Conservation (phyloP, 1,140 invertebrate species). For the Cydia splendana region DNA sequence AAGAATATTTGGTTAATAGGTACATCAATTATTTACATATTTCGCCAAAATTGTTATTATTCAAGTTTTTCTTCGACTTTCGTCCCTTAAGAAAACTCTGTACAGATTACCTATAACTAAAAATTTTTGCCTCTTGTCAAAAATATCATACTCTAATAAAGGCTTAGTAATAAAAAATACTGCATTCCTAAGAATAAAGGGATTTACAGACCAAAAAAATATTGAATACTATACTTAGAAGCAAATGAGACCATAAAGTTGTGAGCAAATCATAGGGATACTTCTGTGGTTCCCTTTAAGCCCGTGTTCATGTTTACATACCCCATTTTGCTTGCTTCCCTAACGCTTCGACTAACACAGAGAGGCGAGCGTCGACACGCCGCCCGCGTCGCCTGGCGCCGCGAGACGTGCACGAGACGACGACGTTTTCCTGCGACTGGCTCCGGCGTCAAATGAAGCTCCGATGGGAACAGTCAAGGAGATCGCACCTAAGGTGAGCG, state of each 20-base stretch:
- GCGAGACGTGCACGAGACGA: constrained; percentile 85
- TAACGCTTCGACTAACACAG: constrained; percentile 54
- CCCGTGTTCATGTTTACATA: neutral
- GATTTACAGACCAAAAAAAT: neutral
- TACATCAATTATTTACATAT: no score
- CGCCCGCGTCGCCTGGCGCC: constrained; percentile 84
- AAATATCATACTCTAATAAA: neutral
- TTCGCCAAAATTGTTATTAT: no score
- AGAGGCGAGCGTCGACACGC: constrained; percentile 81
- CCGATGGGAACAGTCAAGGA: constrained; percentile 85
- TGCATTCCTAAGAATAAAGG: neutral
- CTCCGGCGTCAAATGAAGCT: constrained; percentile 80
- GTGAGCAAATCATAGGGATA: neutral
- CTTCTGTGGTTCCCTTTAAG: neutral
- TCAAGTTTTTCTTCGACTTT: no score
- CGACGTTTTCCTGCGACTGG: constrained; percentile 90
- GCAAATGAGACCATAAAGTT: neutral
- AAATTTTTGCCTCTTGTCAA: no score
- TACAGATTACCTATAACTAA: no score
- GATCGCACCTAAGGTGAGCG: constrained; percentile 82
- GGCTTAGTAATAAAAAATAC: neutral
- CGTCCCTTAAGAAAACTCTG: no score
- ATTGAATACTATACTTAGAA: neutral
- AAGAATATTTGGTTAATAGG: no score
- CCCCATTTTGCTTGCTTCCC: constrained; percentile 28